A percentile compares a stretch with the other conserved stretches of the same genome.
phyloP scores from a whole-genome alignment of 2,797 vertebrate species.

The Mus minutoides region DNA sequence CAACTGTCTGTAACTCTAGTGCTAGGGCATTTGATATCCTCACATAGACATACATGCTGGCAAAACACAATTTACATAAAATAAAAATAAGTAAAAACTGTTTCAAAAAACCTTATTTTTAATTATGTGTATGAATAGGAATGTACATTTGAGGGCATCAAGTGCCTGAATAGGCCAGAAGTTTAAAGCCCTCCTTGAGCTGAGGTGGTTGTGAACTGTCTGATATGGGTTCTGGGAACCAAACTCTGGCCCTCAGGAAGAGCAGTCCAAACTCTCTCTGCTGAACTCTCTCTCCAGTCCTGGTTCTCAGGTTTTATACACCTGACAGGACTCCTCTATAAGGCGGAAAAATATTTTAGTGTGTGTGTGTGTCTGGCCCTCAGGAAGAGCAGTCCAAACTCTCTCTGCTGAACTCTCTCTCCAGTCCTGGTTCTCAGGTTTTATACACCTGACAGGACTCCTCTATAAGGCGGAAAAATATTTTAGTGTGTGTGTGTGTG shows the following conservation, averaged over 20 bases:
- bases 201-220: neutral
- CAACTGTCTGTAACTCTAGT: neutral
- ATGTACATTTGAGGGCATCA: too few species aligned
- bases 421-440: neutral
- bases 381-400: neutral
- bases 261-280: neutral
- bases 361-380: neutral
- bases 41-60: neutral
- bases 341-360: neutral
- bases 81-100: neutral
- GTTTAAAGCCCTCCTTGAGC: neutral
- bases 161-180: too few species aligned
- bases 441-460: neutral
- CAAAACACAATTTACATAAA: neutral
- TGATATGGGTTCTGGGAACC: neutral
- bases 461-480: neutral
- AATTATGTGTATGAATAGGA: neutral
- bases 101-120: neutral
- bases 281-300: neutral
- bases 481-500: neutral
- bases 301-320: neutral
- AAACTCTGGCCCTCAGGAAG: neutral
- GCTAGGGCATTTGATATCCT: neutral
- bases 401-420: neutral
- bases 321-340: neutral